Base-by-base conservation (phyloP, 2,113 vertebrate genomes). In the Cercocebus atys region DNA sequence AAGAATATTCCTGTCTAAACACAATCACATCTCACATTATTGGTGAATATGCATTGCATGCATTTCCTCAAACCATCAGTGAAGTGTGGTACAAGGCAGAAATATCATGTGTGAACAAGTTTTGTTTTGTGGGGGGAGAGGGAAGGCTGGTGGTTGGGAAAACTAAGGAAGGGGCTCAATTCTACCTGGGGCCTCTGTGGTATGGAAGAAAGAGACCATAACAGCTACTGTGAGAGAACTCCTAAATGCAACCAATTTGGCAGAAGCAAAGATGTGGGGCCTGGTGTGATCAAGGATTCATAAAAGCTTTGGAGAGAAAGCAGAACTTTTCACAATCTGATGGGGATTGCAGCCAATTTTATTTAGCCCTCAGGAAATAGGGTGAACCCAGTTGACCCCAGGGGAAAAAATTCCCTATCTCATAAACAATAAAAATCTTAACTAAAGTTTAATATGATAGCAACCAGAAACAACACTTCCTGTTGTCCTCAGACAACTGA, bases 341-440 rank as follows among this genome's bases (percentile, higher is more conserved):
- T 43, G 8, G 9, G 7, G 32, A 70, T 52, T 52, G 72, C 50
- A 40, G 82, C 66, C 90, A 92, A 38, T 57, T 75, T 68, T 80
- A 78, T 59, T 47, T 76, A 61, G 45, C 59, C n/a, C 38, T 84
- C 86, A 93, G 94, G 76, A 93, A 97, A 92, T 14, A 94, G 52
- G 6, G n/a, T 89, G 50, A 98, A 83, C 91, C 85, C 72, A 25
- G 30, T 81, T 94, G 72, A 96, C 76, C 66, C 32, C 64, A 35
- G 17, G 2, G 72, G 90, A 66, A 93, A 97, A 76, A 50, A 93
- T 70, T 96, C 38, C 70, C 59, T 40, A 79, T 18, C n/a, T 87
- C 50, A 87, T 40, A 88, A 84, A 95, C 95, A 94, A 90, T 92
- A 45, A 93, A 95, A 95, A 81, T 43, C 47, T 89, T 57, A 66